phyloP scores from a whole-genome alignment of 92 coral and sea anemone genomes.

The Porites cylindrica region DNA sequence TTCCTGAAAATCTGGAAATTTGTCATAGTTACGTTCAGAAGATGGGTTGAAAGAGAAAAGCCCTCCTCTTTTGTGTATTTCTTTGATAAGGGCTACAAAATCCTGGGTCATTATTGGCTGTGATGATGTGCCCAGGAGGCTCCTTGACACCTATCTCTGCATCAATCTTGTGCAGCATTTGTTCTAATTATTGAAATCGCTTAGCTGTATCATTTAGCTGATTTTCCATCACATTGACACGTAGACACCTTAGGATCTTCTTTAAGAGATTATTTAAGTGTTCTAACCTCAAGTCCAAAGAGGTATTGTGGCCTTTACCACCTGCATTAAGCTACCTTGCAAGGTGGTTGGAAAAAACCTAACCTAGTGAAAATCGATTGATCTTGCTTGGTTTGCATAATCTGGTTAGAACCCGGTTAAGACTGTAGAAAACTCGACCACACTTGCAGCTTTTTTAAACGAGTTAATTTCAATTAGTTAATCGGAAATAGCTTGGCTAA shows the following conservation, averaged over 20 bases:
- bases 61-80: conserved; percentile 27
- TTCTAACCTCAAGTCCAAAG: conserved; percentile 61
- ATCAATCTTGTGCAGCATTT: conserved; percentile 61
- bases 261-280: conserved; percentile 37
- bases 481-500: too few relatives aligned
- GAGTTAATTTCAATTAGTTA: too few relatives aligned
- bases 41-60: too few relatives aligned
- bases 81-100: conserved; percentile 34
- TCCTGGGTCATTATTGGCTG: conserved; percentile 46
- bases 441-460: too few relatives aligned
- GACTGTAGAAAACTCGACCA: too few relatives aligned
- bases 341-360: conserved; percentile 30
- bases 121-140: conserved; percentile 72
- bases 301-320: conserved; percentile 55
- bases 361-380: conserved; percentile 7
- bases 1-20: too few relatives aligned
- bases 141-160: conserved; percentile 23
- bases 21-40: too few relatives aligned
- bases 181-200: conserved; percentile 52
- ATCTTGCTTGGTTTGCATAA: too few relatives aligned
- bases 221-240: conserved; percentile 38
- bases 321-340: not conserved
- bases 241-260: conserved; percentile 39
- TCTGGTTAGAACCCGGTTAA: too few relatives aligned
- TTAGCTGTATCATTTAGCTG: conserved; percentile 64